phyloP scores from a whole-genome alignment of 2,888 invertebrate species.

The Myopa testacea region DNA sequence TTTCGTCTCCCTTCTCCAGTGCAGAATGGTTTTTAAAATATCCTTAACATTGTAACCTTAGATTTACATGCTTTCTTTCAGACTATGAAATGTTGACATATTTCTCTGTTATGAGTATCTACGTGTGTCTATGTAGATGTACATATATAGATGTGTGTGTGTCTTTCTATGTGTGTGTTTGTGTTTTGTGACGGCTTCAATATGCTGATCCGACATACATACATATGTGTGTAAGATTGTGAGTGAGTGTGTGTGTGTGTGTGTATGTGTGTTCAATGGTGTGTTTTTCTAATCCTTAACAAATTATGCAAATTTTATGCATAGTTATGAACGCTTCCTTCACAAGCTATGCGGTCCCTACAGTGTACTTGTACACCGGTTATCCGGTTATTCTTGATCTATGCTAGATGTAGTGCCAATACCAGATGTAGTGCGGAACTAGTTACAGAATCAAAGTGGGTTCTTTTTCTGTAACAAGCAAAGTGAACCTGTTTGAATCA shows the following conservation, averaged over 20 bases:
- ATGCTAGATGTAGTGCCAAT: too few species aligned
- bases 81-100: constrained; percentile 16
- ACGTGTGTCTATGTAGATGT: neutral
- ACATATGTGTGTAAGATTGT: too few species aligned
- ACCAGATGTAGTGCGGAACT: too few species aligned
- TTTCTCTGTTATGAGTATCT: neutral
- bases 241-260: too few species aligned
- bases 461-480: too few species aligned
- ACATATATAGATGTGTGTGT: neutral
- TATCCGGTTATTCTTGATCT: too few species aligned
- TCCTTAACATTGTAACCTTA: constrained; percentile 31
- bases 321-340: neutral
- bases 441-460: neutral
- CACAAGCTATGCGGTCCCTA: neutral
- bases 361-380: too few species aligned
- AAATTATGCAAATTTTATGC: constrained; percentile 37
- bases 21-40: constrained; percentile 9
- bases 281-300: constrained; percentile 20
- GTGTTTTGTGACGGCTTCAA: neutral
- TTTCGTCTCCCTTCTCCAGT: neutral
- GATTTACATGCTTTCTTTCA: constrained; percentile 29
- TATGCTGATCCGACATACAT: too few species aligned
- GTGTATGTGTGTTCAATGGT: neutral
- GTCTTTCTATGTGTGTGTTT: neutral
- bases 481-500: too few species aligned